phyloP scores from a whole-genome alignment of 2,888 invertebrate species.

The Phasia obesa region DNA sequence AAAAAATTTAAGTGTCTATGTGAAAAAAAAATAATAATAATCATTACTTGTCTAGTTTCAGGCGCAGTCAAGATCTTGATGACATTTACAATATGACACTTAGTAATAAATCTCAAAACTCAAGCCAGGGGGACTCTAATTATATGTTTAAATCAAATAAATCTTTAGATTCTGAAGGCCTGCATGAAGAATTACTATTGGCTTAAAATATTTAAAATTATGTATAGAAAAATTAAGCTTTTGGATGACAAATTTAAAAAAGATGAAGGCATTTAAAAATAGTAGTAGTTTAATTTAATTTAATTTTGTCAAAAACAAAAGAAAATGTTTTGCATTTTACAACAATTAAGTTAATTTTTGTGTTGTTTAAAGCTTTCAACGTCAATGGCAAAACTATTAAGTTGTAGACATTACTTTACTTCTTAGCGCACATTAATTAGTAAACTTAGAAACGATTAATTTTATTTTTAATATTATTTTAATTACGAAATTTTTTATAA shows the following conservation, averaged over 20 bases:
- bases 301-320: slow-evolving; percentile 24
- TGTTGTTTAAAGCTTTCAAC: slow-evolving; percentile 37
- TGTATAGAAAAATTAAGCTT: slow-evolving; percentile 30
- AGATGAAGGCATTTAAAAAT: slow-evolving; percentile 59
- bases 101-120: slow-evolving; percentile 81
- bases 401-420: slow-evolving; percentile 58
- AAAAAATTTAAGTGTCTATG: not conserved
- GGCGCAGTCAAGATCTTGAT: slow-evolving; percentile 84
- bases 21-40: not conserved
- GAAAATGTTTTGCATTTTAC: slow-evolving; percentile 28
- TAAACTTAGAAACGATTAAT: slow-evolving; percentile 22
- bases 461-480: slow-evolving; percentile 38
- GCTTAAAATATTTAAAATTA: slow-evolving; percentile 72
- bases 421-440: slow-evolving; percentile 66
- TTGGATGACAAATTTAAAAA: slow-evolving; percentile 28
- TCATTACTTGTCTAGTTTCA: slow-evolving; percentile 79
- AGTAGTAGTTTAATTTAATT: slow-evolving; percentile 48
- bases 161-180: slow-evolving; percentile 77
- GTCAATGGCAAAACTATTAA: slow-evolving; percentile 11
- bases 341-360: slow-evolving; percentile 23
- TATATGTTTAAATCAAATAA: slow-evolving; percentile 78
- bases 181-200: slow-evolving; percentile 77
- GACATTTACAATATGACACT: slow-evolving; percentile 83
- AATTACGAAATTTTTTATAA: slow-evolving; percentile 45
- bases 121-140: slow-evolving; percentile 77